Evolutionary conservation across 2,113 vertebrate genomes (phyloP).

Genomic region (Acinonyx jubatus): DNA sequence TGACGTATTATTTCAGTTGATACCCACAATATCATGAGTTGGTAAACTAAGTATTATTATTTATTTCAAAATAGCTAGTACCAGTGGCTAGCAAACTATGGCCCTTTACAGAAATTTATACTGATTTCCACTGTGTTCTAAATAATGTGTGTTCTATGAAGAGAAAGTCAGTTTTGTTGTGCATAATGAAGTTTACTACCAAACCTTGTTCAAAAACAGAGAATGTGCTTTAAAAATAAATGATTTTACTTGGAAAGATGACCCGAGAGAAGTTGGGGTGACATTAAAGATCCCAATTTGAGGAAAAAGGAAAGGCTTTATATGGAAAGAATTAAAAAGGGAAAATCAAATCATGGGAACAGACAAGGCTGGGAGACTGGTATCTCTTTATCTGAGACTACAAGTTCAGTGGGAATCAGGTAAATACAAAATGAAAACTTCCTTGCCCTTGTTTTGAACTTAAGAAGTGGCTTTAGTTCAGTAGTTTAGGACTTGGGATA

Average conservation of each 20-base stretch:
- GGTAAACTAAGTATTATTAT: background rate
- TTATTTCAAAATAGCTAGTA: background rate
- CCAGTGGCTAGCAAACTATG: background rate
- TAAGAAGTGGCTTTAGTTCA: background rate
- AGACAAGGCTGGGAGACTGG: background rate
- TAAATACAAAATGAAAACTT: background rate
- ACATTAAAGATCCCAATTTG: background rate
- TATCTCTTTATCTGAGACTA: background rate
- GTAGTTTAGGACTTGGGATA: background rate
- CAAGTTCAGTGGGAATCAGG: background rate
- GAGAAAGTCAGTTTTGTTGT: background rate
- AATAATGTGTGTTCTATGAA: background rate
- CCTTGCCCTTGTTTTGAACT: background rate
- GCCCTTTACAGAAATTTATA: background rate
- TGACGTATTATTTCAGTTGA: background rate
- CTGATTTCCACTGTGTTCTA: background rate
- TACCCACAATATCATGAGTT: background rate
- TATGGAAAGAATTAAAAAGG: background rate
- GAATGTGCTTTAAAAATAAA: background rate
- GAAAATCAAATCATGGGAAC: background rate
- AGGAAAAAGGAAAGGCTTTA: background rate
- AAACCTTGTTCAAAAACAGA: background rate
- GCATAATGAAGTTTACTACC: background rate
- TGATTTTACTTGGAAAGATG: background rate
- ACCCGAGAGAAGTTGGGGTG: background rate